phyloP scores from a whole-genome alignment of 2,113 vertebrate species.

The Perca fluviatilis region DNA sequence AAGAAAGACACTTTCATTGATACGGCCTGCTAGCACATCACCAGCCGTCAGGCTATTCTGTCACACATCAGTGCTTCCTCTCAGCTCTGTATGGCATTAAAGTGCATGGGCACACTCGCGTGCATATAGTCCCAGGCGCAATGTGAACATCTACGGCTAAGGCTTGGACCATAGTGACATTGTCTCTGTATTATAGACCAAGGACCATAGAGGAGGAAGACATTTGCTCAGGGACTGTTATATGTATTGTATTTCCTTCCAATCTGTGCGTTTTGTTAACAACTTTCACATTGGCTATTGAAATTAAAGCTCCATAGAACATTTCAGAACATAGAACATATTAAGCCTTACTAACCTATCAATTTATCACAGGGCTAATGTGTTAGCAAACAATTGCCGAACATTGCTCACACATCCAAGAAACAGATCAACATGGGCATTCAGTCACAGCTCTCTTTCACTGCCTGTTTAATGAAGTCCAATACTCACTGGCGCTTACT shows the following conservation, averaged over 20 bases:
- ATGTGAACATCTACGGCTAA: slow-evolving; percentile 14
- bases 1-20: slow-evolving; percentile 64
- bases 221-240: background rate
- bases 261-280: background rate
- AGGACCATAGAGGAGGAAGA: background rate
- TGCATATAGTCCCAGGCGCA: slow-evolving; percentile 33
- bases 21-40: slow-evolving; percentile 38
- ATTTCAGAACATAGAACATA: background rate
- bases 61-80: slow-evolving; percentile 58
- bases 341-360: slow-evolving; percentile 6
- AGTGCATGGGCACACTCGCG: slow-evolving; percentile 35
- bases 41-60: slow-evolving; percentile 52
- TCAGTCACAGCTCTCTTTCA: slow-evolving; percentile 14
- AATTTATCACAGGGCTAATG: slow-evolving; percentile 29
- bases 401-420: slow-evolving; percentile 48
- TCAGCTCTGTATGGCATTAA: slow-evolving; percentile 46
- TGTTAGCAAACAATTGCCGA: slow-evolving; percentile 41
- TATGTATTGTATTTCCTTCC: background rate
- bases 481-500: slow-evolving; percentile 46
- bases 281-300: background rate
- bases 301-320: slow-evolving; percentile 22
- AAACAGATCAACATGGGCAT: slow-evolving; percentile 31
- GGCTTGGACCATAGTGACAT: slow-evolving; percentile 9
- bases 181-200: background rate
- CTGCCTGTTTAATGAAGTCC: slow-evolving; percentile 66